A percentile compares a stretch with the other conserved stretches of the same genome.
phyloP scores from a whole-genome alignment of 2,797 vertebrate species.

The Mormyrops boulengeri region DNA sequence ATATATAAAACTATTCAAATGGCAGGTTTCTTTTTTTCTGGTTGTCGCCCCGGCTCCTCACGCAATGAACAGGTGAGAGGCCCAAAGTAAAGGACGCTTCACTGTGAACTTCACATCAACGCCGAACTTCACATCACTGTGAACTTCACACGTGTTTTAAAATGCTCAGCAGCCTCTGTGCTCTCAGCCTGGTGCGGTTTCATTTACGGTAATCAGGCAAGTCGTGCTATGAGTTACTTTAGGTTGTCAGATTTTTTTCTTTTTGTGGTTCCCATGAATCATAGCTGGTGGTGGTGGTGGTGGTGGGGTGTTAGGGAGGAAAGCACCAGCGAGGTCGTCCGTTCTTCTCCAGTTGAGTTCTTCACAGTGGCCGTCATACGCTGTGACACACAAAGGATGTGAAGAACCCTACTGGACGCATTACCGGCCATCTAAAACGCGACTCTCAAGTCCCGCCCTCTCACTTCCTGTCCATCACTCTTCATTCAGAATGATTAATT shows the following conservation, averaged over 20 bases:
- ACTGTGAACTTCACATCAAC: neutral
- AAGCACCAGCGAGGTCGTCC: neutral
- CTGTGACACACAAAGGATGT: neutral
- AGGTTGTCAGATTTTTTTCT: neutral
- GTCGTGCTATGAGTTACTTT: neutral
- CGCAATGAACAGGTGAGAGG: neutral
- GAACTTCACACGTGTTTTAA: neutral
- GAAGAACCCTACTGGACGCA: neutral
- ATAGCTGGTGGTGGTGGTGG: neutral
- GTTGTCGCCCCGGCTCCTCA: neutral
- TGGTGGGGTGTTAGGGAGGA: neutral
- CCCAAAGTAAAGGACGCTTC: neutral
- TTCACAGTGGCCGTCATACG: neutral
- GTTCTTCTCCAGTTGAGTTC: neutral
- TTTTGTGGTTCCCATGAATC: neutral
- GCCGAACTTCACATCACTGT: neutral
- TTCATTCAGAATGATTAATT: neutral
- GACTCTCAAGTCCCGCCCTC: neutral
- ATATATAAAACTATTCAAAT: constrained; percentile 1
- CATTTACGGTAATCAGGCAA: neutral
- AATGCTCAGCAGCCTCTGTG: neutral
- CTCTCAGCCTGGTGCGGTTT: neutral
- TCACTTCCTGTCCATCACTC: neutral
- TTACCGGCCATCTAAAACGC: neutral
- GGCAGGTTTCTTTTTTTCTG: neutral